Evolutionary conservation across 2,888 invertebrate species (phyloP), one percentile per base, ranked within the genome.

Genomic region (Xanthorhoe designata): DNA sequence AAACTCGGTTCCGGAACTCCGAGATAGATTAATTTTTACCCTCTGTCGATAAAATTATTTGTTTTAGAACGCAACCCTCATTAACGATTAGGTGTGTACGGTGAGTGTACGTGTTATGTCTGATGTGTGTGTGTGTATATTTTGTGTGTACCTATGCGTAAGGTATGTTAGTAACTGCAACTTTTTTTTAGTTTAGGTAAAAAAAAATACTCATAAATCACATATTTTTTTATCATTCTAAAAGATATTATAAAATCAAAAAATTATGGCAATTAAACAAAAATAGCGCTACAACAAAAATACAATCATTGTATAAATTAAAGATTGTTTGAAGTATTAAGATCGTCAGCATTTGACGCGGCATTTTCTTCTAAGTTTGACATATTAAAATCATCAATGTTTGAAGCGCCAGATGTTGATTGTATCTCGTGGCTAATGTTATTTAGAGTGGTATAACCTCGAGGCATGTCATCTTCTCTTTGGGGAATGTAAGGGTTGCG

Each of bases 401-500:
- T 61, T 66, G 61, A 66, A 66, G 66, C 66, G 66, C 61, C 66
- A 66, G 66, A 57, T 66, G 56, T 56, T 63, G 63, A 67, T 63
- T 57, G 63, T 51, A 49, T 63, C 66, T 67, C 66, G 63, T 63
- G 63, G 63, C 61, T 63, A 67, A 55, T 66, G 56, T 62, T 58
- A 66, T 32, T 62, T 55, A 66, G 62, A 57, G 66, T 66, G 61
- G 61, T 62, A 58, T 62, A 66, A 66, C 66, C 32, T 32, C 32
- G 32, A 32, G 32, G 32, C 32, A 32, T 62, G 62, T 64, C 64
- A 68, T 68, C 53, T 60, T 60, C 60, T 68, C 64, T 68, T 60
- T 68, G 64, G 64, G 66, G 66, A 66, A 66, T 66, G 62, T 66
- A 66, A 66, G 63, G 61, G 64, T 64, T 68, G 68, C 64, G 52